phyloP scores from a whole-genome alignment of 2,888 invertebrate species.

The Omphaloscelis lunosa region DNA sequence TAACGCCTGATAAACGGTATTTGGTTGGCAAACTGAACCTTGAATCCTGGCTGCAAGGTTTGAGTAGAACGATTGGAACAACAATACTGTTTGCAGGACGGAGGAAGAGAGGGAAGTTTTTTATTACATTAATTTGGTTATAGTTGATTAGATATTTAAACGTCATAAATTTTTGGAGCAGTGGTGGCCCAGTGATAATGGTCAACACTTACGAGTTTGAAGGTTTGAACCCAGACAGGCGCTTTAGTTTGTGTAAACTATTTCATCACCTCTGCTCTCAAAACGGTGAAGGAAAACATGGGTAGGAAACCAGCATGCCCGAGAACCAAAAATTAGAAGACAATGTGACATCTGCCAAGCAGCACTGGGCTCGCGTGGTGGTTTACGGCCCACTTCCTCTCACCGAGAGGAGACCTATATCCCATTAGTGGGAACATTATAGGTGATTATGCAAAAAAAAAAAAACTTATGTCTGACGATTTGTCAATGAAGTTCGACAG shows the following conservation, averaged over 20 bases:
- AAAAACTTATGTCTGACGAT: neutral
- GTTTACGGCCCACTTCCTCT: neutral
- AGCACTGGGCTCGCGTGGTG: neutral
- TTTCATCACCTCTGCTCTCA: neutral
- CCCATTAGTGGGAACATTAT: neutral
- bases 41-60: slow-evolving; percentile 33
- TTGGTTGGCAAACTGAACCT: slow-evolving; percentile 45
- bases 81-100: slow-evolving; percentile 1
- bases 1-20: slow-evolving; percentile 58
- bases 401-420: neutral
- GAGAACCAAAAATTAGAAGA: neutral
- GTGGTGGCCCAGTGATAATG: neutral
- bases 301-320: neutral
- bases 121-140: neutral
- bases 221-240: neutral
- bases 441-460: neutral
- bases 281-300: neutral
- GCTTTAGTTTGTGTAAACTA: neutral
- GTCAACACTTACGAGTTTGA: neutral
- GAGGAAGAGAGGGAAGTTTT: neutral
- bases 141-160: neutral
- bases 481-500: neutral
- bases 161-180: neutral
- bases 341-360: neutral
- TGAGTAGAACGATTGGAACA: slow-evolving; percentile 26